A percentile compares a stretch with the other conserved stretches of the same genome.
phyloP scores from a whole-genome alignment of 2,888 invertebrate genomes.

The Urechis unicinctus region DNA sequence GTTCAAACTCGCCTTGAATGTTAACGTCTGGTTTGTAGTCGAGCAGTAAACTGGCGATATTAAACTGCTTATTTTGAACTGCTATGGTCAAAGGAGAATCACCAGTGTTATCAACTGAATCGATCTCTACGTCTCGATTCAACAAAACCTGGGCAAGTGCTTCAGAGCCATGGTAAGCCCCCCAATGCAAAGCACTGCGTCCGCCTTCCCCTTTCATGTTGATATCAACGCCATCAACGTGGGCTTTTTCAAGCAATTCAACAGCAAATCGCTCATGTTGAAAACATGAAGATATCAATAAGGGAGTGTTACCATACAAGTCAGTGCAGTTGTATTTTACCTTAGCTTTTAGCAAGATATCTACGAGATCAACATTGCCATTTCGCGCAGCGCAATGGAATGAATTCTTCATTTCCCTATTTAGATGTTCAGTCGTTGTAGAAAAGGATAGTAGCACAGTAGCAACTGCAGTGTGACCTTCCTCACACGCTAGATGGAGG shows the following conservation, averaged over 20 bases:
- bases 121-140: not conserved
- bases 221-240: not conserved
- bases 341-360: not conserved
- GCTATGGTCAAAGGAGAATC: constrained; percentile 6
- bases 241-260: constrained; percentile 1
- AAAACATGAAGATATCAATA: not conserved
- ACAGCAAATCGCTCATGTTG: not conserved
- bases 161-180: constrained; percentile 4
- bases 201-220: constrained; percentile 6
- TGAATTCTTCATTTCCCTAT: not conserved
- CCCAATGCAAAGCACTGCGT: constrained; percentile 10
- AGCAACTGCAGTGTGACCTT: not conserved
- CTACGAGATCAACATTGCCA: constrained; percentile 2
- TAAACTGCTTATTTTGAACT: constrained; percentile 1
- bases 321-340: not conserved
- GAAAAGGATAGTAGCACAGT: constrained; percentile 1
- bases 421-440: not conserved
- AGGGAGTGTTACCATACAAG: constrained; percentile 4
- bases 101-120: constrained; percentile 1
- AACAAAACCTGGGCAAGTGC: constrained; percentile 1
- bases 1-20: not conserved
- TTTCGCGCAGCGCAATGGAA: constrained; percentile 3
- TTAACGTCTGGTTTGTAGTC: not conserved
- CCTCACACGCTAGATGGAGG: constrained; percentile 7
- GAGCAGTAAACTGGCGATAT: not conserved